A percentile compares a stretch with the other conserved stretches of the same genome.
phyloP scores from a whole-genome alignment of 2,113 vertebrate genomes.

The Gasterosteus nipponicus region DNA sequence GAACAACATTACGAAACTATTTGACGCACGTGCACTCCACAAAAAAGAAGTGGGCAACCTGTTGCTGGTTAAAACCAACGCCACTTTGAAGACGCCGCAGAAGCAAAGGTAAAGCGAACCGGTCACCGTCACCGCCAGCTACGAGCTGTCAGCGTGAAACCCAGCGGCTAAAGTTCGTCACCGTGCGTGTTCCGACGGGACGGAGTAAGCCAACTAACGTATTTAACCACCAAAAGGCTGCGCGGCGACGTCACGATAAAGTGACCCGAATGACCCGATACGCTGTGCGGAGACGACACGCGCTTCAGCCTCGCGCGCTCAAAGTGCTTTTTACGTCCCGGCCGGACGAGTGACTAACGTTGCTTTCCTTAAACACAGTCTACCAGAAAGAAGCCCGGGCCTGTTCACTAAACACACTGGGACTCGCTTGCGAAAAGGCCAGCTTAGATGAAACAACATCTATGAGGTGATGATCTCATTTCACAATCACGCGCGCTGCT shows the following conservation, averaged over 20 bases:
- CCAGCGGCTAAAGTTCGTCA: neutral
- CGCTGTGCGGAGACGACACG: no score
- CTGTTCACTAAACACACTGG: slow-evolving; percentile 7
- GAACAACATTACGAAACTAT: neutral
- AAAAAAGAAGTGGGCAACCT: neutral
- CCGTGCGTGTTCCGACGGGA: neutral
- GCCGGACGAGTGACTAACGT: neutral
- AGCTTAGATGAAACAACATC: slow-evolving; percentile 24
- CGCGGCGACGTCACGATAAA: neutral
- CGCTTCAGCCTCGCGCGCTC: no score
- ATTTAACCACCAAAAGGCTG: neutral
- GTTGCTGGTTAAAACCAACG: neutral
- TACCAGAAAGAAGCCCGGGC: slow-evolving; percentile 6
- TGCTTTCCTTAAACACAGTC: neutral
- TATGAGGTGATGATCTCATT: slow-evolving; percentile 31
- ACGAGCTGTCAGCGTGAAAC: neutral
- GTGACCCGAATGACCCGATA: neutral
- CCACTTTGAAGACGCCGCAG: neutral
- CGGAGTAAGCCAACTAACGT: neutral
- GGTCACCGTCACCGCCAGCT: neutral
- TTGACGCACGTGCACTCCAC: neutral
- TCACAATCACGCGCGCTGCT: slow-evolving; percentile 34
- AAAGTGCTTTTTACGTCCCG: neutral
- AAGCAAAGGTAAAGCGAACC: neutral
- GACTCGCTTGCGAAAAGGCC: slow-evolving; percentile 18